Conservation (phyloP, 2,888 invertebrate genomes). For the Nomada fabriciana region DNA sequence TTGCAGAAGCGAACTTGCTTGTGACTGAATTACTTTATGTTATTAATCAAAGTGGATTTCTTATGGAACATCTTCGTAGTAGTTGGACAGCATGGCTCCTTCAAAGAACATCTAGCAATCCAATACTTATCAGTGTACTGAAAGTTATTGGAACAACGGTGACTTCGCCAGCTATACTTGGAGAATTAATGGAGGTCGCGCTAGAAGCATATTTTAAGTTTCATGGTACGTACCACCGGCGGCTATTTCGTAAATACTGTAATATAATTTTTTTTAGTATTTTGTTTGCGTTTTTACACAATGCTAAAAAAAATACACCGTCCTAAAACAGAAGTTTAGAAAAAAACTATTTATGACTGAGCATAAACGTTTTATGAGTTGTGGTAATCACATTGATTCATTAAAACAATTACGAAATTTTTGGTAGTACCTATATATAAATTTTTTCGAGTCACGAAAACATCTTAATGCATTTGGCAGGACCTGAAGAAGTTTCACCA, state of each 20-base stretch:
- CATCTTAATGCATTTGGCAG: slow-evolving; percentile 59
- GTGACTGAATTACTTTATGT: slow-evolving; percentile 85
- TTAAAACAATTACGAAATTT: too few relatives aligned
- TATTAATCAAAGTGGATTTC: slow-evolving; percentile 81
- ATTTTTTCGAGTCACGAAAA: background rate
- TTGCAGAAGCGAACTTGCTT: slow-evolving; percentile 85
- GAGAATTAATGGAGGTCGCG: slow-evolving; percentile 85
- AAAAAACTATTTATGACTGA: background rate
- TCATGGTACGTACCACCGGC: slow-evolving; percentile 82
- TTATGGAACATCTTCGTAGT: slow-evolving; percentile 79
- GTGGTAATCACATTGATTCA: too few relatives aligned
- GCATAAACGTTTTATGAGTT: too few relatives aligned
- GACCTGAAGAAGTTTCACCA: slow-evolving; percentile 82
- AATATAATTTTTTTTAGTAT: background rate
- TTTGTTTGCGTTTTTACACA: background rate
- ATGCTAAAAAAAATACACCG: too few relatives aligned
- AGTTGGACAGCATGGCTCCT: slow-evolving; percentile 85
- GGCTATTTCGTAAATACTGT: background rate
- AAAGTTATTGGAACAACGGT: slow-evolving; percentile 84
- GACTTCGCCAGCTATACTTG: slow-evolving; percentile 84
- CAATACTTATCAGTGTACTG: slow-evolving; percentile 85
- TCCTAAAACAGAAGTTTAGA: background rate
- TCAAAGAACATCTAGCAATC: slow-evolving; percentile 84
- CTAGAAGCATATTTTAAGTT: slow-evolving; percentile 86
- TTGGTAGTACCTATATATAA: too few relatives aligned